Evolutionary conservation across 2,113 vertebrate genomes (phyloP).

Genomic region (Amphiprion ocellaris): DNA sequence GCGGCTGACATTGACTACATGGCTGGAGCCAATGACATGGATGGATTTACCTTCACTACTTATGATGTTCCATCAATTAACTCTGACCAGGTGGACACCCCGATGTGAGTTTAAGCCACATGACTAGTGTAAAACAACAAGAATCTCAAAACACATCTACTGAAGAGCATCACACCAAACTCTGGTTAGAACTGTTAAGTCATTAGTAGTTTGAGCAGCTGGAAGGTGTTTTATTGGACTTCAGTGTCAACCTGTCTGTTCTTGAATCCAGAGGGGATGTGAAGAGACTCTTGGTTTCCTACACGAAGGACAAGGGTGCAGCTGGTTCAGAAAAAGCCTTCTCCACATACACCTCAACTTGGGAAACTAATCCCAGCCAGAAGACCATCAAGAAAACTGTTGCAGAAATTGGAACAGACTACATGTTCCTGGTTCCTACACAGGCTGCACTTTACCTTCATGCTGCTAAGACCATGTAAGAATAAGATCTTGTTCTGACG

Average conservation of each 20-base stretch:
- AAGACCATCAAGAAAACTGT: constrained; percentile 85
- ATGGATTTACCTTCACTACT: constrained; percentile 85
- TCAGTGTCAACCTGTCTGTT: not conserved
- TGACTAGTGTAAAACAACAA: too few species aligned
- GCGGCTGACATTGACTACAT: constrained; percentile 90
- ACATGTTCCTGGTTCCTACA: constrained; percentile 88
- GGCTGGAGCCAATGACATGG: constrained; percentile 89
- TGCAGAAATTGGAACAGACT: constrained; percentile 86
- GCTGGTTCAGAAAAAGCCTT: constrained; percentile 75
- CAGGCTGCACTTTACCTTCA: constrained; percentile 86
- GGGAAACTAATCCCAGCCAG: constrained; percentile 79
- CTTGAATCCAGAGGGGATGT: constrained; percentile 80
- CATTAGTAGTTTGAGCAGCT: too few species aligned
- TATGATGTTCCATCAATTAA: constrained; percentile 83
- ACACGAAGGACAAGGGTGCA: constrained; percentile 80
- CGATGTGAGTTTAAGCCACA: not conserved
- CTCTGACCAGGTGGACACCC: not conserved
- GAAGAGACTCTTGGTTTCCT: constrained; percentile 75
- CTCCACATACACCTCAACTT: constrained; percentile 82
- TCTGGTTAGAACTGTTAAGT: too few species aligned
- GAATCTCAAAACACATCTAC: too few species aligned
- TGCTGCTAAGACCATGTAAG: constrained; percentile 84
- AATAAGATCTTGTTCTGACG: not conserved
- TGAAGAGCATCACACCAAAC: too few species aligned
- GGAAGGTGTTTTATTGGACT: too few species aligned